Conservation (phyloP, 2,888 invertebrate species). For the Xylophagus ater region DNA sequence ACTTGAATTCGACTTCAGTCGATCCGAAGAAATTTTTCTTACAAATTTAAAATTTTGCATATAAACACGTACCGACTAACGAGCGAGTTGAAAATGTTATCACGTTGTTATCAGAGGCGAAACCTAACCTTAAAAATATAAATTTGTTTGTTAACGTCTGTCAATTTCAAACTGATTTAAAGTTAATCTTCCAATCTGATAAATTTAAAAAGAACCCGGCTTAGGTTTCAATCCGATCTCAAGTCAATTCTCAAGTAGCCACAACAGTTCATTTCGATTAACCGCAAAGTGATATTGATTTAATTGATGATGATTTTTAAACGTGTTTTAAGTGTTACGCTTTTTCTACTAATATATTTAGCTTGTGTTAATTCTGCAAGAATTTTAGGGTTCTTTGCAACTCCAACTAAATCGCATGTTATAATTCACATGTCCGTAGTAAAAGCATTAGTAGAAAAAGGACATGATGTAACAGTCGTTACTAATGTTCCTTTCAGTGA, state of each 20-base stretch:
- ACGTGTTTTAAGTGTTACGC: neutral
- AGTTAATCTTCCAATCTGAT: too few species aligned
- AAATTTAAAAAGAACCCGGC: too few species aligned
- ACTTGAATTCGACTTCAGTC: too few species aligned
- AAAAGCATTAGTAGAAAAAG: constrained; percentile 28
- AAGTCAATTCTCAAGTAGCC: neutral
- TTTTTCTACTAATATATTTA: neutral
- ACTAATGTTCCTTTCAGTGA: constrained; percentile 22
- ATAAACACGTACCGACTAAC: too few species aligned
- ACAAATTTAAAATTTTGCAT: too few species aligned
- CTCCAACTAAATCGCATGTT: constrained; percentile 32
- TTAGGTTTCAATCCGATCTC: too few species aligned
- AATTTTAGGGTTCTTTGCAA: constrained; percentile 33
- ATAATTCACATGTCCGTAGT: constrained; percentile 32
- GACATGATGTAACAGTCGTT: constrained; percentile 35
- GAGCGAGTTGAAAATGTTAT: too few species aligned
- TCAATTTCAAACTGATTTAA: too few species aligned
- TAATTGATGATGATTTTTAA: neutral
- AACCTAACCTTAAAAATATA: too few species aligned
- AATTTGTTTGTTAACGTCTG: neutral
- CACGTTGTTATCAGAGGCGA: too few species aligned
- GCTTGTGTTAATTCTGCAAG: constrained; percentile 22
- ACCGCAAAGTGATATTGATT: neutral
- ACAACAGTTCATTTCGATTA: neutral
- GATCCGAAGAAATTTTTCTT: too few species aligned